Base-by-base conservation (phyloP, 35 echinoderm and acorn worm species). In the Apostichopus californicus region DNA sequence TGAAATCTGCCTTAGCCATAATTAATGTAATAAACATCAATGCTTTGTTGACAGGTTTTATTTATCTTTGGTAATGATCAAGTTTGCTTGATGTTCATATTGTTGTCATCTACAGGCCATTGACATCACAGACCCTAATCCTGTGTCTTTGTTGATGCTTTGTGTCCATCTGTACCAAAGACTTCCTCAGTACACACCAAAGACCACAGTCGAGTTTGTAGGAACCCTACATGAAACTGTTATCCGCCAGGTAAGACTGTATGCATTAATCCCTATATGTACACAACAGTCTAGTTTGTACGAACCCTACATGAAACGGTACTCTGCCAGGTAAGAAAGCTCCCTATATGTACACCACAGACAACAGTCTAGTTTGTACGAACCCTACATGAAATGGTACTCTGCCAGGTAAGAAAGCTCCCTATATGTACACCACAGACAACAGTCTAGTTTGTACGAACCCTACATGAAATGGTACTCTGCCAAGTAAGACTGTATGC, bases 71-170 rank as follows among this genome's bases (percentile, higher is more conserved):
- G 58, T 61, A 1, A 61, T 0, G 12, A 61, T 12, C 7, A 5
- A 8, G 5, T 0, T 61, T 61, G 12, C 58, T 46, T 46, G 3
- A 46, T 4, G 18, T 91, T 13, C 4, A 68, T 68, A 34, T 23
- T 80, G 46, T 79, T 79, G 68, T 90, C 9, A 55, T 87, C 64
- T 78, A 5, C 91, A 98, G 96, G 96, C 96, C 68, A 96, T 98
- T n/a, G 96, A 98, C 78, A 95, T 98, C 86, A 98, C 96, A 24
- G 96, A 98, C 94, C 96, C 96, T 54, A 98, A 98, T 56, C 96
- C 96, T 3, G 92, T 98, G 13, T 95, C 96, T 25, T 56, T 98
- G 21, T 77, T 96, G 91, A 78, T 98, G 63, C 91, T 98, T 8
- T 98, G 96, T 82, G 93, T 93, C 77, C 96, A 98, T 92, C 91